A percentile compares a stretch with the other conserved stretches of the same genome.
Conservation (phyloP, 2,113 vertebrate genomes). For the Taurulus bubalis region DNA sequence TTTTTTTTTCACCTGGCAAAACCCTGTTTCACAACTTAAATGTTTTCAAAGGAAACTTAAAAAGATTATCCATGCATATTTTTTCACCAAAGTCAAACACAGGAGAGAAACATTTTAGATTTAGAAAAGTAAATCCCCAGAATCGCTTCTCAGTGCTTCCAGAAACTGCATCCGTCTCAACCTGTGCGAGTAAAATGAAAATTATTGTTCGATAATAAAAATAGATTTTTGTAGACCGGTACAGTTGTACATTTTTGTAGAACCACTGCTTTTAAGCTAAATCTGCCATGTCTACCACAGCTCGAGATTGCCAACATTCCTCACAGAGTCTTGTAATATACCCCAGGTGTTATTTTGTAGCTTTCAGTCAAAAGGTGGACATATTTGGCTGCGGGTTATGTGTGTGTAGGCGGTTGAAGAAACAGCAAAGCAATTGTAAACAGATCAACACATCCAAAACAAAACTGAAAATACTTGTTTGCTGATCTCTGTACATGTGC, state of each 20-base stretch:
- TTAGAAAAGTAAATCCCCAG: no score
- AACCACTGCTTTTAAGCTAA: slow-evolving; percentile 12
- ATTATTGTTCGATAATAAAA: background rate
- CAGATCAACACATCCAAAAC: no score
- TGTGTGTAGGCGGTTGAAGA: background rate
- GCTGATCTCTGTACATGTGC: no score
- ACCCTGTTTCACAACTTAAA: no score
- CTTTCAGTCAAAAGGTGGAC: slow-evolving; percentile 23
- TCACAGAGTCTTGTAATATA: slow-evolving; percentile 24
- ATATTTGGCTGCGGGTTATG: slow-evolving; percentile 7
- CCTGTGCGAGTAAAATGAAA: background rate
- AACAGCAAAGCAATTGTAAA: no score
- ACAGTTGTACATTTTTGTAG: background rate
- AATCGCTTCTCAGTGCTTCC: background rate
- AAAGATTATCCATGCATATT: no score
- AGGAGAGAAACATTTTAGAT: no score
- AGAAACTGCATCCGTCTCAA: background rate
- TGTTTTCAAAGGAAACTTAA: no score
- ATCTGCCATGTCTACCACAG: slow-evolving; percentile 15
- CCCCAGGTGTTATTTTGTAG: background rate
- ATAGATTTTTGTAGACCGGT: background rate
- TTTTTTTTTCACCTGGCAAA: no score
- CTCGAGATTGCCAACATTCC: background rate
- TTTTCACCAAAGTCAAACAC: no score
- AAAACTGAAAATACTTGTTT: no score